Conservation (phyloP, 53 echinoderm and acorn worm genomes). For the Actinopyga echinites region DNA sequence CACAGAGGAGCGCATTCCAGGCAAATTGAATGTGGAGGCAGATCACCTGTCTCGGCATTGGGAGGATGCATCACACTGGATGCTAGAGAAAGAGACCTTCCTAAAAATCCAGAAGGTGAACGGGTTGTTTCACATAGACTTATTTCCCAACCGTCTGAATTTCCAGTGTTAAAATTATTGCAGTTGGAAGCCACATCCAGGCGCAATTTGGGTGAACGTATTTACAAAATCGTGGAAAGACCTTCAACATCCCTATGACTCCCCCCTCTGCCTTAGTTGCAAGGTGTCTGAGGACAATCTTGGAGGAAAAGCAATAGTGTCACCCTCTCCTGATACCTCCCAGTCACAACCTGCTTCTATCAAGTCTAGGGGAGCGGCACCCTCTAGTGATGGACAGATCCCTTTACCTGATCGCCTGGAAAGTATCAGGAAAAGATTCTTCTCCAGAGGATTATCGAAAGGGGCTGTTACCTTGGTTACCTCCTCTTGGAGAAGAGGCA, state of each 20-base stretch:
- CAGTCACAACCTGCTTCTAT: constrained; percentile 10
- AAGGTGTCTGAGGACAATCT: constrained; percentile 17
- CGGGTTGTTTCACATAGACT: background rate
- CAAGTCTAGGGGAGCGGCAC: background rate
- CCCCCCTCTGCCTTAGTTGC: background rate
- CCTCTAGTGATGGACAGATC: constrained; percentile 12
- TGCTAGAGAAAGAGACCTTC: background rate
- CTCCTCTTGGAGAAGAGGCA: constrained; percentile 24
- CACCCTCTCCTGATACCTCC: constrained; percentile 11
- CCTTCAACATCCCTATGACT: background rate
- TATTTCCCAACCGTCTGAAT: constrained; percentile 8
- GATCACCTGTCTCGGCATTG: constrained; percentile 12
- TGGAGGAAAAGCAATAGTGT: constrained; percentile 16
- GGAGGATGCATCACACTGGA: constrained; percentile 2
- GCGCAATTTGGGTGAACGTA: constrained; percentile 10
- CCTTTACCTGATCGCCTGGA: constrained; percentile 4
- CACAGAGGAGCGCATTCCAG: background rate
- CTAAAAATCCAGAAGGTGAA: background rate
- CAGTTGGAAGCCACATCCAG: constrained; percentile 1
- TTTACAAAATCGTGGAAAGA: background rate
- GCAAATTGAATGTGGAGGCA: too few relatives aligned
- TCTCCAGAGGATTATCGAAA: background rate
- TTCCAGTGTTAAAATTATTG: constrained; percentile 11
- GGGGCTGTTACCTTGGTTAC: constrained; percentile 13
- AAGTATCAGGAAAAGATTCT: background rate